A percentile compares a stretch with the other conserved stretches of the same genome.
Evolutionary conservation across 1,140 invertebrate species (phyloP).

Genomic region (Atta colombica): DNA sequence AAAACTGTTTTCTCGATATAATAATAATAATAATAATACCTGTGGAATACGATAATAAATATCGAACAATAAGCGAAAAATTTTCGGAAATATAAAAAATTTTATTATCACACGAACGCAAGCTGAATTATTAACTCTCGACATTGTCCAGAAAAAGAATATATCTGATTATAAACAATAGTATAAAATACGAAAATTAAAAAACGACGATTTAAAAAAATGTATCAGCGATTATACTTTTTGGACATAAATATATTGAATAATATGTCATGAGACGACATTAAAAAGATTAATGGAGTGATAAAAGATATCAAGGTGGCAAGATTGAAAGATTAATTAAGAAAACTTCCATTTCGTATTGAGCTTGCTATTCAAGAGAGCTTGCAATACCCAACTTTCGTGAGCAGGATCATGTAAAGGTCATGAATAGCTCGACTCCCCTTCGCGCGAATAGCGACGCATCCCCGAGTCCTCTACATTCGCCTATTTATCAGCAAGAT

Average conservation of each 20-base stretch:
- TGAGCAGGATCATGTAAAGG: conserved; percentile 46
- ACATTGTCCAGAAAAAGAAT: background rate
- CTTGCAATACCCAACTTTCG: conserved; percentile 19
- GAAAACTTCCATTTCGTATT: background rate
- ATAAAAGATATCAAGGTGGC: background rate
- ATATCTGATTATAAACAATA: background rate
- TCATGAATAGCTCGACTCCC: conserved; percentile 56
- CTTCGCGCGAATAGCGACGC: conserved; percentile 31
- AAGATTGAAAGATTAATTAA: background rate
- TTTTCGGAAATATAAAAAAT: background rate
- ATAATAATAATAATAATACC: background rate
- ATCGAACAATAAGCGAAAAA: background rate
- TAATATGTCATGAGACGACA: background rate
- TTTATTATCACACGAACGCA: background rate
- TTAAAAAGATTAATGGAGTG: background rate
- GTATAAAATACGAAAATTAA: background rate
- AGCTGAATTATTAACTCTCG: background rate
- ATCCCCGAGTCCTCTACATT: conserved; percentile 16
- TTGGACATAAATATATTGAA: background rate
- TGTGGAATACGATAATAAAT: background rate
- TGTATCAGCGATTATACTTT: background rate
- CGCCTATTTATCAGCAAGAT: conserved; percentile 23
- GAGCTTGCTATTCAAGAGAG: background rate
- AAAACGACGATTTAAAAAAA: background rate
- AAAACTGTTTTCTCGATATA: background rate